Base-by-base conservation (phyloP, 2,797 vertebrate species). In the Tadarida brasiliensis region DNA sequence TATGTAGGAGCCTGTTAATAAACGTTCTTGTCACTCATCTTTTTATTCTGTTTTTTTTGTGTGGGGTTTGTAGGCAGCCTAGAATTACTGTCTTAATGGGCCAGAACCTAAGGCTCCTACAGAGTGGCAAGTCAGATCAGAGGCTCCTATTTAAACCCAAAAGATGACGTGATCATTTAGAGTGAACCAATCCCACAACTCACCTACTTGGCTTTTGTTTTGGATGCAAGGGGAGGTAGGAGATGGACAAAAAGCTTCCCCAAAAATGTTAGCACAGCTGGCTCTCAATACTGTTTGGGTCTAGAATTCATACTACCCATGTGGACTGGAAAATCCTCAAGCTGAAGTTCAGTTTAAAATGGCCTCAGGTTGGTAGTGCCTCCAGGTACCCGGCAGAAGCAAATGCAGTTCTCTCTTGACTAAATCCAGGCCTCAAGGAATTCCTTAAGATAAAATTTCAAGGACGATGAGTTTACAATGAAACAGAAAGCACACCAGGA, bases 361-460 rank as follows among this genome's bases (percentile, higher is more conserved):
- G n/a, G 19, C 26, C 68, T 80, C 9, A 30, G n/a, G 10, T 77
- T 56, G 59, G 20, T 67, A n/a, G 57, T 88, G 24, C 44, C 15
- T 51, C 14, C 28, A 85, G 80, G 80, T 11, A 68, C 73, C 33
- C 73, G 22, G 65, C n/a, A 89, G 44, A 80, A 65, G 56, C 70
- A 91, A 83, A 59, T 39, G 61, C 12, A 57, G 5, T 87, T 51
- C 47, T 91, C 7, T 76, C 44, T 83, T 59, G 39, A 83, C 35
- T 65, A 70, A 93, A 78, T 47, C 47, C 17, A 33, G 89, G 10
- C 71, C 26, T 78, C 16, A 49, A 71, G 68, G 20, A 63, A n/a
- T 91, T 88, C 35, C 57, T 88, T 74, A 30, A 59, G 84, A 73
- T 84, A 78, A 83, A 88, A 91, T 49, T 22, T 96, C 70, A 84